phyloP scores from a whole-genome alignment of 2,888 invertebrate genomes.

The Melolontha melolontha region DNA sequence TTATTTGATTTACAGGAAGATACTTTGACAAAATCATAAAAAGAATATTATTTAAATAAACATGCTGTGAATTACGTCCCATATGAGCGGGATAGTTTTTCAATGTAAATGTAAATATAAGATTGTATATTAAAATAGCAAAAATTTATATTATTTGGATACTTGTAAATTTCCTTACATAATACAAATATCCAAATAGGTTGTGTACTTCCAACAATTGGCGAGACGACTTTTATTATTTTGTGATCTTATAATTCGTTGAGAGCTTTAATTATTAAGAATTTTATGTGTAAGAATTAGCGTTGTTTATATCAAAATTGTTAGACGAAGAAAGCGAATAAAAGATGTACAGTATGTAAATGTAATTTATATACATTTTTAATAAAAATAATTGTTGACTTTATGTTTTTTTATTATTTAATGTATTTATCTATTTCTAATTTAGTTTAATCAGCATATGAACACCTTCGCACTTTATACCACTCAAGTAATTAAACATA shows the following conservation, averaged over 20 bases:
- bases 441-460: too few relatives aligned
- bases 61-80: too few relatives aligned
- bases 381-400: constrained; percentile 44
- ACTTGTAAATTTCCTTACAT: constrained; percentile 7
- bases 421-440: too few relatives aligned
- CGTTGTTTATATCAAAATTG: constrained; percentile 9
- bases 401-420: constrained; percentile 18
- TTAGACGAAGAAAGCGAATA: constrained; percentile 12
- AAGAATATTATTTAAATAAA: too few relatives aligned
- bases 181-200: neutral
- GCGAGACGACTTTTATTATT: constrained; percentile 21
- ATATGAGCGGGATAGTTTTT: too few relatives aligned
- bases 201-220: constrained; percentile 16
- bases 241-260: constrained; percentile 30
- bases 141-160: neutral
- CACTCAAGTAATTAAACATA: too few relatives aligned
- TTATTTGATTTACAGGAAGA: too few relatives aligned
- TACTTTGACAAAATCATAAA: too few relatives aligned
- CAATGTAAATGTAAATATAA: constrained; percentile 2
- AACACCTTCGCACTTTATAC: too few relatives aligned
- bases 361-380: constrained; percentile 44
- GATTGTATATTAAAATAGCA: constrained; percentile 3
- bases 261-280: constrained; percentile 29
- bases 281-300: constrained; percentile 1
- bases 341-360: constrained; percentile 19